Evolutionary conservation across 2,888 invertebrate species (phyloP).

Genomic region (Polyommatus iphigenia): DNA sequence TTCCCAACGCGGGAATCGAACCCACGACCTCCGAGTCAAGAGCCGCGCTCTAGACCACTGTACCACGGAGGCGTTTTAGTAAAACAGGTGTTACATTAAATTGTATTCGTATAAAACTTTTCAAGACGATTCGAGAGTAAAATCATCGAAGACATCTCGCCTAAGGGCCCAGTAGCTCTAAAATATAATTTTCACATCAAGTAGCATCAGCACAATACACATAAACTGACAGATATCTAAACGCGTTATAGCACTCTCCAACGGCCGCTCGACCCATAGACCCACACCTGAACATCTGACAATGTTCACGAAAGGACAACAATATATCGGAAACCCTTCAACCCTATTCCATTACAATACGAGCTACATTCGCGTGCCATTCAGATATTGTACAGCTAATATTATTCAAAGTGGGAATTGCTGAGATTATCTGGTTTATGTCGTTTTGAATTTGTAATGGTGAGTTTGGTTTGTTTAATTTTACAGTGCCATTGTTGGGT

Average conservation of each 20-base stretch:
- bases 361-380: slow-evolving; percentile 34
- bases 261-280: slow-evolving; percentile 4
- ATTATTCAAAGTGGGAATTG: slow-evolving; percentile 48
- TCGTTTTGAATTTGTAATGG: slow-evolving; percentile 32
- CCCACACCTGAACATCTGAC: slow-evolving; percentile 43
- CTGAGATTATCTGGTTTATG: slow-evolving; percentile 45
- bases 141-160: too few species aligned
- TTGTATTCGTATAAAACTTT: too few species aligned
- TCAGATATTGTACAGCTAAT: slow-evolving; percentile 39
- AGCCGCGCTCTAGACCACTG: too few species aligned
- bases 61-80: too few species aligned
- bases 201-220: slow-evolving; percentile 2
- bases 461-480: slow-evolving; percentile 25
- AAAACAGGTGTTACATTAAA: too few species aligned
- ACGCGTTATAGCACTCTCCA: slow-evolving; percentile 10
- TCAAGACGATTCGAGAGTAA: too few species aligned
- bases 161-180: not conserved
- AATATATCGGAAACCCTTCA: not conserved
- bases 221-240: slow-evolving; percentile 10
- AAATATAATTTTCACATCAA: slow-evolving; percentile 7
- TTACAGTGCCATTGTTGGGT: slow-evolving; percentile 12
- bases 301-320: slow-evolving; percentile 43
- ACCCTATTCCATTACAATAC: slow-evolving; percentile 37
- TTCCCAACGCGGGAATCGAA: too few species aligned
- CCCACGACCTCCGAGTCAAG: too few species aligned